These are phyloP conservation scores for Microchrysa polita DNA, from an alignment of 2,888 invertebrate species.

Conservation along the genomic window DNA sequence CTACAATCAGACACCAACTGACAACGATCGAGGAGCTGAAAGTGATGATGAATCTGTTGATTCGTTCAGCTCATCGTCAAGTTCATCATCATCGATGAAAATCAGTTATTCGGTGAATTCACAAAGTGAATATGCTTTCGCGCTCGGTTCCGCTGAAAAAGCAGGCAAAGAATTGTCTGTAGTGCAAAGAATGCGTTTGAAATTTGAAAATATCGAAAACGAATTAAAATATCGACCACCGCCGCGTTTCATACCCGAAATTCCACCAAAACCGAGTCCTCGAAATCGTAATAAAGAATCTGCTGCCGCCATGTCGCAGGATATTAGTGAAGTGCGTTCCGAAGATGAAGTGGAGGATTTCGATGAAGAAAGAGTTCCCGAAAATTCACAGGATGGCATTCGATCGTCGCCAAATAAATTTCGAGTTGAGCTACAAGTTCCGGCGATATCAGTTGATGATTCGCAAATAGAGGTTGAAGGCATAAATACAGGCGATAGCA, in stretches of 20 bases:
- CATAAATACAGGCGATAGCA: conserved; percentile 17
- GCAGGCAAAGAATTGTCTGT: conserved; percentile 42
- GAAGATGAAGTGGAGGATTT: conserved; percentile 62
- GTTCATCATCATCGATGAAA: conserved; percentile 54
- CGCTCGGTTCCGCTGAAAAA: conserved; percentile 50
- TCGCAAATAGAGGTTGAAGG: not conserved
- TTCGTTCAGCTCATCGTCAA: conserved; percentile 17
- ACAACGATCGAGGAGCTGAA: conserved; percentile 9
- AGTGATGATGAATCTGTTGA: conserved; percentile 34
- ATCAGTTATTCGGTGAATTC: conserved; percentile 60
- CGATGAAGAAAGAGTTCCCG: conserved; percentile 42
- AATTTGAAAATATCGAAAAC: conserved; percentile 47
- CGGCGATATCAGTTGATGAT: conserved; percentile 35
- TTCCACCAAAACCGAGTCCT: conserved; percentile 26
- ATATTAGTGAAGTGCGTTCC: conserved; percentile 57
- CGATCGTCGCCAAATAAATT: not conserved
- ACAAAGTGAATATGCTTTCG: conserved; percentile 59
- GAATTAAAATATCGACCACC: conserved; percentile 42
- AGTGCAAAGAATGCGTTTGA: conserved; percentile 45
- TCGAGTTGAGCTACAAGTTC: conserved; percentile 27
- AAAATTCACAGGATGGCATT: not conserved
- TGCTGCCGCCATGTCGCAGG: not conserved
- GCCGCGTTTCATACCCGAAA: conserved; percentile 41
- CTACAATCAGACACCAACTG: not conserved
- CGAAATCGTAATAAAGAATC: conserved; percentile 21